Evolutionary conservation across 2,888 invertebrate species (phyloP).

Genomic region (Morinoia aosen): DNA sequence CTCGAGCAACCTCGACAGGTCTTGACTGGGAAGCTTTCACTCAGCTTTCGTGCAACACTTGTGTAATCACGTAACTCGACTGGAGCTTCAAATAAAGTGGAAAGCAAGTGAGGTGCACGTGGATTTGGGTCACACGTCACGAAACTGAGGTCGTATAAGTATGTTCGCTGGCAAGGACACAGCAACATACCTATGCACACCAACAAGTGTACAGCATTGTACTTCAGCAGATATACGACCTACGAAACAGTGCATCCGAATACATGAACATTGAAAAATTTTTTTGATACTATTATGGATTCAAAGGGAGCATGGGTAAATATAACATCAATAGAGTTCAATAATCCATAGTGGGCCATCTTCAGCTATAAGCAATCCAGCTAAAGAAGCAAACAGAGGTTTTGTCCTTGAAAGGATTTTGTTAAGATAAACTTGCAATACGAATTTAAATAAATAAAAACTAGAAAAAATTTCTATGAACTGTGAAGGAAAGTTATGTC

Average conservation of each 20-base stretch:
- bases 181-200: background rate
- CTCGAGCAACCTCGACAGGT: background rate
- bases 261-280: background rate
- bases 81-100: slow-evolving; percentile 12
- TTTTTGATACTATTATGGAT: background rate
- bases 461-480: background rate
- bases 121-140: background rate
- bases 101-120: background rate
- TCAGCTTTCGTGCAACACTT: slow-evolving; percentile 12
- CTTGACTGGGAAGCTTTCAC: slow-evolving; percentile 12
- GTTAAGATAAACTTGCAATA: background rate
- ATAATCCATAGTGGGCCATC: background rate
- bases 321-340: background rate
- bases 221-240: background rate
- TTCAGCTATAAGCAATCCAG: background rate
- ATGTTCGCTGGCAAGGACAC: background rate
- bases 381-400: background rate
- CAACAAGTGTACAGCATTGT: background rate
- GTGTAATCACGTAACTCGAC: background rate
- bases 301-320: background rate
- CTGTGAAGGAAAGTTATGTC: background rate
- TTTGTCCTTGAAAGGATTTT: background rate
- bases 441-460: background rate
- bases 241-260: too few relatives aligned
- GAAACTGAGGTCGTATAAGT: background rate